Evolutionary conservation across 35 echinoderm and acorn worm genomes (phyloP).

Genomic region (Eucidaris tribuloides): DNA sequence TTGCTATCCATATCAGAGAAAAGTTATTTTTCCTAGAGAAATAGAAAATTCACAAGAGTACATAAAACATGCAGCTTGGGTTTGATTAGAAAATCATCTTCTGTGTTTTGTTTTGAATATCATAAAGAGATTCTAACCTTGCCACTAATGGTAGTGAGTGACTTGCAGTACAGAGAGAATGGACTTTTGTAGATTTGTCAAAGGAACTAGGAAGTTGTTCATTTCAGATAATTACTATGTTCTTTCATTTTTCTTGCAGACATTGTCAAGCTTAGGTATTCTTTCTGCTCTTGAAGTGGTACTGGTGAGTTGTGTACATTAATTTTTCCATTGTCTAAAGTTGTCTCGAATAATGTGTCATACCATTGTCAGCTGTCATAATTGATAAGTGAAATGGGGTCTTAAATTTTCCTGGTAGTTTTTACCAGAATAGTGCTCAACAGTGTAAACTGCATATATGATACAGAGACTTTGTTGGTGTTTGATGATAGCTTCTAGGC

Average conservation of each 20-base stretch:
- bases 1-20: too few species aligned
- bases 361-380: neutral
- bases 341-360: neutral
- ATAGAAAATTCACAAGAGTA: too few species aligned
- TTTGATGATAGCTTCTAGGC: too few species aligned
- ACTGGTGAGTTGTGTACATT: slow-evolving; percentile 77
- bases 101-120: too few species aligned
- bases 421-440: neutral
- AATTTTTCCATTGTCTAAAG: neutral
- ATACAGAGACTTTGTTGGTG: too few species aligned
- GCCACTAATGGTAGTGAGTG: too few species aligned
- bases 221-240: neutral
- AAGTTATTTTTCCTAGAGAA: too few species aligned
- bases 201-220: neutral
- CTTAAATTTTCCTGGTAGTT: neutral
- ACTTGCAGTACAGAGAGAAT: too few species aligned
- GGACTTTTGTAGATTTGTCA: neutral
- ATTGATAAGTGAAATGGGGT: neutral
- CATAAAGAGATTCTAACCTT: too few species aligned
- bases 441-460: too few species aligned
- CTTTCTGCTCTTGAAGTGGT: slow-evolving; percentile 93
- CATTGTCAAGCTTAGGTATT: slow-evolving; percentile 88
- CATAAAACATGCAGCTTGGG: too few species aligned
- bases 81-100: too few species aligned
- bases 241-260: slow-evolving; percentile 62